A percentile compares a stretch with the other conserved stretches of the same genome.
Evolutionary conservation across 2,888 invertebrate genomes (phyloP).

Genomic region (Hirtodrosophila duncani): DNA sequence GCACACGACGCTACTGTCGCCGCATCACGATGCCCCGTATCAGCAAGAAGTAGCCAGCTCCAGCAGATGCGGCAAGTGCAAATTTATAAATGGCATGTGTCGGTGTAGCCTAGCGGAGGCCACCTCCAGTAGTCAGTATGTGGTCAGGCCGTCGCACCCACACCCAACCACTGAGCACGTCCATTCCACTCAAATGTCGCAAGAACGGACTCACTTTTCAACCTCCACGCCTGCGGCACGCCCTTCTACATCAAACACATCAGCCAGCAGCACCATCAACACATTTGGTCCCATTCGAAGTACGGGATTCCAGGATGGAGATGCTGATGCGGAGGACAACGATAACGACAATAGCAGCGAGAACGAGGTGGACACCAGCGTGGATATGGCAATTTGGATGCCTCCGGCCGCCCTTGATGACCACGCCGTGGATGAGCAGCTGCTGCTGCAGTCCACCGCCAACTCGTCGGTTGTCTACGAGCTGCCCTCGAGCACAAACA

Average conservation of each 20-base stretch:
- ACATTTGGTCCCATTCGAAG: slow-evolving; percentile 40
- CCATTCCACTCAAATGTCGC: slow-evolving; percentile 51
- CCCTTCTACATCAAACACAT: slow-evolving; percentile 26
- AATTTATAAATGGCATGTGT: slow-evolving; percentile 8
- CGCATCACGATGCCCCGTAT: slow-evolving; percentile 12
- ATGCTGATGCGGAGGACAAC: slow-evolving; percentile 6
- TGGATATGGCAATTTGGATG: slow-evolving; percentile 37
- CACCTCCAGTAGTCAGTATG: slow-evolving; percentile 1
- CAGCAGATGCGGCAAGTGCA: slow-evolving; percentile 13
- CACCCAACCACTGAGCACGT: slow-evolving; percentile 31
- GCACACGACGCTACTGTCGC: slow-evolving; percentile 13
- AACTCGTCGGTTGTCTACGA: slow-evolving; percentile 33
- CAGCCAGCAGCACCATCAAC: slow-evolving; percentile 12
- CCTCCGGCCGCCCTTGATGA: slow-evolving; percentile 52
- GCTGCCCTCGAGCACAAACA: slow-evolving; percentile 53
- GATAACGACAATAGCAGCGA: slow-evolving; percentile 13
- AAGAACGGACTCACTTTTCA: slow-evolving; percentile 39
- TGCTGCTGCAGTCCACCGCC: slow-evolving; percentile 14
- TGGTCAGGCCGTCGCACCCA: slow-evolving; percentile 6
- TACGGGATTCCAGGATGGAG: slow-evolving; percentile 40
- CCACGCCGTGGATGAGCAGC: slow-evolving; percentile 54
- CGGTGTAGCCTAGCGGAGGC: slow-evolving; percentile 3
- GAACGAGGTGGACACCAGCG: slow-evolving; percentile 4
- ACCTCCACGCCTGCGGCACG: slow-evolving; percentile 51
- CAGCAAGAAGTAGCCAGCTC: background rate